phyloP scores from a whole-genome alignment of 2,113 vertebrate species.

The Microcebus griseorufus region DNA sequence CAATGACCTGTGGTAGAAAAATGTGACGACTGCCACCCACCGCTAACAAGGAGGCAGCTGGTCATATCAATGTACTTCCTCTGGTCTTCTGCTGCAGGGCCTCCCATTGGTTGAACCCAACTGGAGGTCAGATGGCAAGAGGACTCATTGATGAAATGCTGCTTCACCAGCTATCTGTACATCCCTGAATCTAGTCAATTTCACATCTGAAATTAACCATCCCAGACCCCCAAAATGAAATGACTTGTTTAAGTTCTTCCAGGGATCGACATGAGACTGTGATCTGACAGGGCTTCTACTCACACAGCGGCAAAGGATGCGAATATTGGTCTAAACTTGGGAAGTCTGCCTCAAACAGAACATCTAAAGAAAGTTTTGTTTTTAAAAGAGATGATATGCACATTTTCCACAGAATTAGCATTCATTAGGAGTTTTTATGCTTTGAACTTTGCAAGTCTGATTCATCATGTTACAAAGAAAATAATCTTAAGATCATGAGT shows the following conservation, averaged over 20 bases:
- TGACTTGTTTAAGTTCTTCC: neutral
- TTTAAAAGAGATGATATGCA: neutral
- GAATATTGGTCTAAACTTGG: neutral
- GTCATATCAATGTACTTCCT: neutral
- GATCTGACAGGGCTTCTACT: neutral
- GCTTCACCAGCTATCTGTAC: neutral
- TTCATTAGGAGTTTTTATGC: neutral
- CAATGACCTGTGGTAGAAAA: neutral
- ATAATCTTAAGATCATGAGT: neutral
- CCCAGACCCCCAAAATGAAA: neutral
- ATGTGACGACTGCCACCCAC: neutral
- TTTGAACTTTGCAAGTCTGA: slow-evolving; percentile 12
- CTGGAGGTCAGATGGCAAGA: neutral
- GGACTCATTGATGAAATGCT: neutral
- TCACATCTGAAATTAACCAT: neutral
- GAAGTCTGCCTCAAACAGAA: slow-evolving; percentile 21
- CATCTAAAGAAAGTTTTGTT: slow-evolving; percentile 52
- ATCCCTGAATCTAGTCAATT: neutral
- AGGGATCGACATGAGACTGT: neutral
- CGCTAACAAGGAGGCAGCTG: neutral
- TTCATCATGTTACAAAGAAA: slow-evolving; percentile 26
- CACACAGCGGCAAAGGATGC: neutral
- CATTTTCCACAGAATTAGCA: slow-evolving; percentile 16
- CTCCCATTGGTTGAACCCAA: neutral
- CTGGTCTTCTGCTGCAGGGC: neutral